Evolutionary conservation across 2,888 invertebrate genomes (phyloP).

Genomic region (Mantis religiosa): DNA sequence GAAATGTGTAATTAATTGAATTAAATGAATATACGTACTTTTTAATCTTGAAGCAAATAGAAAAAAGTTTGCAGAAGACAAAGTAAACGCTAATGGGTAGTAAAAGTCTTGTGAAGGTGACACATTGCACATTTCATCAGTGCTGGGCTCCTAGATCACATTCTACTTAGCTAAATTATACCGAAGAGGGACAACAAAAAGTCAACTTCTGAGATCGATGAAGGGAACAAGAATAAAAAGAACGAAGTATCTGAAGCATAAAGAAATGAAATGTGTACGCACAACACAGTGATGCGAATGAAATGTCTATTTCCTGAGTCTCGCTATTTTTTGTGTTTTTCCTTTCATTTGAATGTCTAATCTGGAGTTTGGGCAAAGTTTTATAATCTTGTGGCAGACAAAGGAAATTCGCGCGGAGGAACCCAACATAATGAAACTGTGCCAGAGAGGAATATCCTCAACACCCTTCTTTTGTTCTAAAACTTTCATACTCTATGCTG

Average conservation of each 20-base stretch:
- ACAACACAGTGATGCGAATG: background rate
- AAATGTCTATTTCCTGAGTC: background rate
- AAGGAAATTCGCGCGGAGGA: background rate
- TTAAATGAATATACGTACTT: no score
- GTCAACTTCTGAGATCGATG: no score
- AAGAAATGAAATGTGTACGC: background rate
- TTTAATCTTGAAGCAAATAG: no score
- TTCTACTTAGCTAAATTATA: background rate
- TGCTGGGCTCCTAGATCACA: no score
- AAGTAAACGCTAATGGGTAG: no score
- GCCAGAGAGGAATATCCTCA: background rate
- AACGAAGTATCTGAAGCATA: background rate
- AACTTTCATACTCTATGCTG: no score
- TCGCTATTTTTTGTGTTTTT: background rate
- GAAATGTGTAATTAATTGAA: no score
- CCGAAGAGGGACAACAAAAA: background rate
- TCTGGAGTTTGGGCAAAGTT: background rate
- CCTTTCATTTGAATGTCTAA: background rate
- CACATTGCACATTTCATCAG: no score
- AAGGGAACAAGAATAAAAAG: background rate
- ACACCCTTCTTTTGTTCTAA: no score
- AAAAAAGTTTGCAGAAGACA: no score
- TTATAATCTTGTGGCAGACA: background rate
- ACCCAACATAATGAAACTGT: background rate
- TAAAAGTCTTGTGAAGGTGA: no score